Evolutionary conservation across 2,113 vertebrate genomes (phyloP).

Genomic region (Phrynosoma platyrhinos): DNA sequence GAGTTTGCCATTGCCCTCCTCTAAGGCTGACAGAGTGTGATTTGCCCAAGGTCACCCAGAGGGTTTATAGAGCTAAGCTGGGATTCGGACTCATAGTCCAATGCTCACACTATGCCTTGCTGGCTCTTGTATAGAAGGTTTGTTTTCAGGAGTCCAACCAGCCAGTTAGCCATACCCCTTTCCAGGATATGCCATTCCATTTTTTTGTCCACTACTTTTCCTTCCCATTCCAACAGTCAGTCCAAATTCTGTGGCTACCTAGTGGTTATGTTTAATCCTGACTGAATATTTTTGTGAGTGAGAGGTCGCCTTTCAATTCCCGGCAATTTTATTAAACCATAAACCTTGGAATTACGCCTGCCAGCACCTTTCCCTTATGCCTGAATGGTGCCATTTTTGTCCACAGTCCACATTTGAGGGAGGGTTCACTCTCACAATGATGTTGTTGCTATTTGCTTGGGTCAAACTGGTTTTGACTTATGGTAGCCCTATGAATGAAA

Average conservation of each 20-base stretch:
- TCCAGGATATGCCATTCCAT: neutral
- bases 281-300: neutral
- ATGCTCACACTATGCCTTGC: no score
- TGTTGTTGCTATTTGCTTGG: neutral
- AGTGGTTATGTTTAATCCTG: neutral
- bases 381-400: neutral
- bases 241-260: neutral
- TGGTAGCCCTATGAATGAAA: no score
- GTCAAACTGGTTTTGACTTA: no score
- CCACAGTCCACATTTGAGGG: neutral
- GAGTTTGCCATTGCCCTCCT: no score
- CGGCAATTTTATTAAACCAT: no score
- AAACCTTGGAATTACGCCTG: neutral
- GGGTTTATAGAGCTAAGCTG: no score
- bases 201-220: neutral
- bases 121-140: neutral
- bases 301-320: neutral
- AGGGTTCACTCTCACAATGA: neutral
- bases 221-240: neutral
- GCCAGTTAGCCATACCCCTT: neutral
- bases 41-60: no score
- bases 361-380: neutral
- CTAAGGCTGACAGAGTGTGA: no score
- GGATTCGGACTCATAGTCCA: no score
- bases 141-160: neutral